A percentile compares a stretch with the other conserved stretches of the same genome.
These are phyloP conservation scores for Fratercula arctica DNA, from an alignment of 2,797 vertebrate genomes.

Conservation along the genomic window DNA sequence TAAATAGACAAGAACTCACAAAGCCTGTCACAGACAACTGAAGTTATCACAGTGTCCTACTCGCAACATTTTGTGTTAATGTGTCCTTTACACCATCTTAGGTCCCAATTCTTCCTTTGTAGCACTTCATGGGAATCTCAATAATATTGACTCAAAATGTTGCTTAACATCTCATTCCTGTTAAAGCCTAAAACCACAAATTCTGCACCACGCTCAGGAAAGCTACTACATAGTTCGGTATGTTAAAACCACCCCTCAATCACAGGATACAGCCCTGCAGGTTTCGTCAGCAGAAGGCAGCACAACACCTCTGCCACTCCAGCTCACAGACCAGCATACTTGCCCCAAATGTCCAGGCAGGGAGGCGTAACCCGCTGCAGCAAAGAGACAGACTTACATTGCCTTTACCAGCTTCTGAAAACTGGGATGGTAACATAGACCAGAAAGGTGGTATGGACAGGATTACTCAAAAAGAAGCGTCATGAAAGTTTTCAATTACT, in stretches of 20 bases:
- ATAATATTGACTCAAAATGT: not conserved
- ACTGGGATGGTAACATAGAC: not conserved
- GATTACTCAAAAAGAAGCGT: not conserved
- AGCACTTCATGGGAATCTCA: not conserved
- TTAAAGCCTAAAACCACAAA: not conserved
- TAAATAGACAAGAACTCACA: not conserved
- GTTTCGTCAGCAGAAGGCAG: not conserved
- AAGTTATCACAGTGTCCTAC: not conserved
- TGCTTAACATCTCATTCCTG: not conserved
- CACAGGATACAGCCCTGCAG: not conserved
- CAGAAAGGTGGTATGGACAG: not conserved
- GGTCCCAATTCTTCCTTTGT: not conserved
- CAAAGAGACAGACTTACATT: not conserved
- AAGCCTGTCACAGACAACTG: not conserved
- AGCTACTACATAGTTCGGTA: not conserved
- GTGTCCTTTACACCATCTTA: not conserved
- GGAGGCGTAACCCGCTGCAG: not conserved
- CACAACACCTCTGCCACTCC: not conserved
- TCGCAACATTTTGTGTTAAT: not conserved
- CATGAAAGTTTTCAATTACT: not conserved
- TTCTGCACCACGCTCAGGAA: not conserved
- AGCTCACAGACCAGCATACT: not conserved
- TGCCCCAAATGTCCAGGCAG: fast-evolving
- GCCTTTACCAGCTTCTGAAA: not conserved
- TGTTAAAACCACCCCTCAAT: not conserved